Conservation (phyloP, 2,888 invertebrate genomes). For the Yponomeuta sedellus region DNA sequence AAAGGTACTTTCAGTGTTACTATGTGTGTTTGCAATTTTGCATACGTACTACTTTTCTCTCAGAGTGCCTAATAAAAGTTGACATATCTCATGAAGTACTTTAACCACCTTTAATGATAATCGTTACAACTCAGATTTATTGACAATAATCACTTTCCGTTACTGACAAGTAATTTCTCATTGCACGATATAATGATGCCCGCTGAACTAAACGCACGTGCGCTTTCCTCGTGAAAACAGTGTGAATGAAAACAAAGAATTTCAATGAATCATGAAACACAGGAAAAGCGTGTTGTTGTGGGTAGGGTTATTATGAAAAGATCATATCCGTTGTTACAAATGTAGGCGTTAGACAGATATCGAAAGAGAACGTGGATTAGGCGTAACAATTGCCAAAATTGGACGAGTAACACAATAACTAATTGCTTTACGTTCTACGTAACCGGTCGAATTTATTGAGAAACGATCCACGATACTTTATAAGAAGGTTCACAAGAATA, state of each 20-base stretch:
- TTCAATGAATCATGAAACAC: neutral
- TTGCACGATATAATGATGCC: neutral
- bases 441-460: neutral
- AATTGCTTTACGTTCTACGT: neutral
- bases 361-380: neutral
- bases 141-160: neutral
- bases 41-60: no score
- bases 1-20: no score
- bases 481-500: neutral
- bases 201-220: neutral
- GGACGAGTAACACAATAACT: neutral
- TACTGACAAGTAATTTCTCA: neutral
- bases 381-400: constrained; percentile 1
- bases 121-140: neutral
- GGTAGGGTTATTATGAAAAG: neutral
- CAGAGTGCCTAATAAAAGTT: no score
- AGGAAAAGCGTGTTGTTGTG: neutral
- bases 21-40: no score
- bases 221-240: neutral
- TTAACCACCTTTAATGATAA: no score
- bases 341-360: neutral
- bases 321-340: neutral
- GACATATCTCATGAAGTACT: no score
- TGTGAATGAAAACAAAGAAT: neutral
- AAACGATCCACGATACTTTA: neutral